Conservation (phyloP, 2,797 vertebrate species). For the Vultur gryphus region DNA sequence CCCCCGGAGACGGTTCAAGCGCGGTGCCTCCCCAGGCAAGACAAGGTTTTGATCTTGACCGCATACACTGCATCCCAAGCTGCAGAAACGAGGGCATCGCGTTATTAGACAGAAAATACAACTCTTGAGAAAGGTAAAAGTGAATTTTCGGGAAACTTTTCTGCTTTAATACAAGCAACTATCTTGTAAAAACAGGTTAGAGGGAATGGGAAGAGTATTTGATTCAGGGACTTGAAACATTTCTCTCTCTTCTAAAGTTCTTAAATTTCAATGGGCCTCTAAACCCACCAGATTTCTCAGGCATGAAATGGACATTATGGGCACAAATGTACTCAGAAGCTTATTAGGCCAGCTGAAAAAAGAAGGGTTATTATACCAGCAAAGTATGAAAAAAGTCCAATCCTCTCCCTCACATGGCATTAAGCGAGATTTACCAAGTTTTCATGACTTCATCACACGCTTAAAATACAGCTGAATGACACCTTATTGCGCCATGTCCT, state of each 20-base stretch:
- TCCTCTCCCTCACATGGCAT: not conserved
- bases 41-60: not conserved
- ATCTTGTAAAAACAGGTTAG: not conserved
- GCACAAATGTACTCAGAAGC: not conserved
- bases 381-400: not conserved
- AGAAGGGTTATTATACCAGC: not conserved
- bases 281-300: not conserved
- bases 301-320: not conserved
- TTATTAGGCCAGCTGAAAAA: not conserved
- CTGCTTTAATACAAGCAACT: not conserved
- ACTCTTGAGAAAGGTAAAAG: not conserved
- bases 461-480: not conserved
- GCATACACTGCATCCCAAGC: not conserved
- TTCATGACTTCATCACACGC: not conserved
- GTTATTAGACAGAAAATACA: not conserved
- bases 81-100: rapidly evolving
- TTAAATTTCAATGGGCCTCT: not conserved
- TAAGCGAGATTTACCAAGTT: not conserved
- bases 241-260: not conserved
- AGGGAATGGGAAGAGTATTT: not conserved
- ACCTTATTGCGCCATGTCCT: not conserved
- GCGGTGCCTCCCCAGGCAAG: not conserved
- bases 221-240: not conserved
- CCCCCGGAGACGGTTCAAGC: rapidly evolving
- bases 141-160: not conserved